Conservation (phyloP, 2,797 vertebrate species). For the Esox masquinongy region DNA sequence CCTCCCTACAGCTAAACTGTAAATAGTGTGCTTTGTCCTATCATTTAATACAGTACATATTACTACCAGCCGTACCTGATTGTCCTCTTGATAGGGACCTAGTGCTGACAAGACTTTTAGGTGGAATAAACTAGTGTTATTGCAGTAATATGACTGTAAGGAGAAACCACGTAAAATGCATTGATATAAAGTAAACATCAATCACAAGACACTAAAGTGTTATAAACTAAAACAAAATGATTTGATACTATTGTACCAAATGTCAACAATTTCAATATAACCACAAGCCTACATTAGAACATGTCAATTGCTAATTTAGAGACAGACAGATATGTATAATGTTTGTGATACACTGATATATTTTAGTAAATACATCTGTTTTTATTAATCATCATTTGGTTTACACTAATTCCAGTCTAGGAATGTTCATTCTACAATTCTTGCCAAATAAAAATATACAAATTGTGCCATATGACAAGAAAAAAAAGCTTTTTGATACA, state of each 20-base stretch:
- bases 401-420: slow-evolving; percentile 13
- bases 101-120: background rate
- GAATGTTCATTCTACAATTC: slow-evolving; percentile 26
- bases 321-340: slow-evolving; percentile 9
- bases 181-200: background rate
- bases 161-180: background rate
- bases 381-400: slow-evolving; percentile 25
- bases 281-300: background rate
- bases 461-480: slow-evolving; percentile 53
- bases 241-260: background rate
- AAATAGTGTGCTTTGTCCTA: slow-evolving; percentile 13
- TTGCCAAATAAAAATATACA: slow-evolving; percentile 49
- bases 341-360: slow-evolving; percentile 14
- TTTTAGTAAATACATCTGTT: slow-evolving; percentile 19
- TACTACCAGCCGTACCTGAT: background rate
- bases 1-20: slow-evolving; percentile 16
- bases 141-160: background rate
- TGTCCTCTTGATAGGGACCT: slow-evolving; percentile 6
- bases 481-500: slow-evolving; percentile 26
- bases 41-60: slow-evolving; percentile 2
- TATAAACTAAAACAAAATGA: background rate
- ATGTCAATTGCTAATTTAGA: slow-evolving; percentile 2
- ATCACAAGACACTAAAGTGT: background rate
- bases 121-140: background rate
- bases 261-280: background rate